Base-by-base conservation (phyloP, 2,888 invertebrate species). In the Macrophya alboannulata region DNA sequence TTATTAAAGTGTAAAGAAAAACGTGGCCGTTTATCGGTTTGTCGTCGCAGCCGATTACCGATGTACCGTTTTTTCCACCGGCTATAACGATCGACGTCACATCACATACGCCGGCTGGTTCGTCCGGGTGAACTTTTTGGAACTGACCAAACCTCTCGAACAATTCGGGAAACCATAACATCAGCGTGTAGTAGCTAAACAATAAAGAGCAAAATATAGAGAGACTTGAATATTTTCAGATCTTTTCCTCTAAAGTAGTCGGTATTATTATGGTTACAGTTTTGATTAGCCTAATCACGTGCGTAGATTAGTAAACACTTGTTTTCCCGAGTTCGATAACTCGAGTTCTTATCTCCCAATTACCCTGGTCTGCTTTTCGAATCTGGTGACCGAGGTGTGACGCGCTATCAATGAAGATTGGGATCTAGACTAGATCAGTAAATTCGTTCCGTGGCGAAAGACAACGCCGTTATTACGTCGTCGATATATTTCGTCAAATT, bases 121-220 rank as follows among this genome's bases (percentile, higher is more conserved):
- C 92, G 17, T 94, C 94, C 0, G 92, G 92, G 90, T 94, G 94
- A 72, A 94, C 88, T 6, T 92, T 91, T 17, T 94, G 92, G 91
- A 94, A 95, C 92, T 95, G 94, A 84, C 95, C 95, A 93, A 95
- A 95, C 87, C 96, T 91, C 93, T 95, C 95, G 91, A 96, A 96
- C 86, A 96, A 94, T 90, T 96, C 96, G 72, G 96, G 96, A 92
- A 96, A 96, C 96, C 96, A 96, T 95, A 96, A 95, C 94, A 95
- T 95, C 87, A 95, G 91, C 0, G 95, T 95, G 92, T 95, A 95
- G 92, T 95, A 95, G 89, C 95, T 95, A 91, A 8, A 91, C 92
- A 85, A 68, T 72, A 81, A 82, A 37, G 37, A 82, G 59, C 84
- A 55, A 82, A 37, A 31, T 21, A n/a, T n/a, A n/a, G n/a, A n/a